Evolutionary conservation across 2,888 invertebrate genomes (phyloP), one percentile per base, ranked within the genome.

Genomic region (Meliscaeva auricollis): DNA sequence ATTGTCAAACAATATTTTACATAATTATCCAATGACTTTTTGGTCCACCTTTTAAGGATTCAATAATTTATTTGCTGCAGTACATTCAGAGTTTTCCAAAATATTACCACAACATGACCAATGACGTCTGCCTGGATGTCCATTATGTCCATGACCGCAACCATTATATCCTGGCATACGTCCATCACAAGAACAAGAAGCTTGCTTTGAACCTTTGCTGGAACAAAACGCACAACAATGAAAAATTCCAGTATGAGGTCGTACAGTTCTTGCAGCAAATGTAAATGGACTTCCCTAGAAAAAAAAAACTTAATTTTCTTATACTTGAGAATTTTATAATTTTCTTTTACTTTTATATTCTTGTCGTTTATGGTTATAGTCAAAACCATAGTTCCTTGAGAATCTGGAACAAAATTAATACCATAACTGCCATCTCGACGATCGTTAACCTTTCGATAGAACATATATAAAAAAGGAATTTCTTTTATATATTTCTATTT

Each of bases 141-240:
- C 96, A 62, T 93, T 93, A 91, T 96, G 96, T 1, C 96, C 96
- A 93, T 97, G 96, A 0, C 96, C 96, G 89, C 96, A 97, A 9
- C 96, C 96, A 92, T 93, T 94, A 88, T 94, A 95, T 87, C 96
- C 96, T 20, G 95, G 95, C 96, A 96, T 96, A 74, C 93, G 93
- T 5, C 95, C 95, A 9, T 94, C 94, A 89, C 97, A 96, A 4
- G 94, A 96, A 91, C 96, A 96, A 50, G 91, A 92, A 0, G 94
- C 94, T 88, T 94, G 94, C 87, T 95, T 94, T 87, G 93, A 94
- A 2, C 96, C 96, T 9, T 95, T 95, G 84, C 96, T 96, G 0
- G 97, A 96, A 89, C 96, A 97, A 91, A 96, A 96, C 30, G 95
- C 94, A 90, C 96, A 97, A 89, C 96, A 97, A 91, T 96, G 96